phyloP scores from a whole-genome alignment of 2,113 vertebrate species.

The Prunella himalayana region DNA sequence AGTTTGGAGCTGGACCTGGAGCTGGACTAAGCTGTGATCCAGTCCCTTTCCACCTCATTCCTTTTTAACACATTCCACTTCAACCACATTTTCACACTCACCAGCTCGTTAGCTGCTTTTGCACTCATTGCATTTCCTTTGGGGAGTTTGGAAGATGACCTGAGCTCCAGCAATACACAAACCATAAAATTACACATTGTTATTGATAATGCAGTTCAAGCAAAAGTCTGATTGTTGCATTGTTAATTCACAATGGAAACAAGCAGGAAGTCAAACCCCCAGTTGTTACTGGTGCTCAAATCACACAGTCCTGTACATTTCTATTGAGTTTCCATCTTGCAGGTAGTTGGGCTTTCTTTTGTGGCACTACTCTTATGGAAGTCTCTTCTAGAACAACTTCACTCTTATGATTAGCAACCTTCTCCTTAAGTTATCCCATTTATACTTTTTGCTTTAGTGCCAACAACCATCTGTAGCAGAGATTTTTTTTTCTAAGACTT shows the following conservation, averaged over 20 bases:
- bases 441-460: background rate
- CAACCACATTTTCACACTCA: background rate
- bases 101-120: background rate
- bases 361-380: background rate
- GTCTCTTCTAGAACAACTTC: background rate
- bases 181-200: background rate
- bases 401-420: background rate
- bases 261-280: background rate
- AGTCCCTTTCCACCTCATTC: background rate
- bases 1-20: background rate
- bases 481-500: background rate
- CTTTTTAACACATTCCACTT: background rate
- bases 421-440: background rate
- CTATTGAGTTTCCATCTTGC: background rate
- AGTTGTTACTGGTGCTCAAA: background rate
- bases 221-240: constrained; percentile 24
- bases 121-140: background rate
- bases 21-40: background rate
- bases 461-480: background rate
- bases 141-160: background rate
- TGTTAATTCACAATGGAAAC: constrained; percentile 42
- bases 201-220: background rate
- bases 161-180: background rate
- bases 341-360: background rate
- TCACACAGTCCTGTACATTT: background rate